Percentiles rank a stretch among this genome's conserved stretches.
Conservation (phyloP, 2,888 invertebrate species). For the Pseudococcus viburni region DNA sequence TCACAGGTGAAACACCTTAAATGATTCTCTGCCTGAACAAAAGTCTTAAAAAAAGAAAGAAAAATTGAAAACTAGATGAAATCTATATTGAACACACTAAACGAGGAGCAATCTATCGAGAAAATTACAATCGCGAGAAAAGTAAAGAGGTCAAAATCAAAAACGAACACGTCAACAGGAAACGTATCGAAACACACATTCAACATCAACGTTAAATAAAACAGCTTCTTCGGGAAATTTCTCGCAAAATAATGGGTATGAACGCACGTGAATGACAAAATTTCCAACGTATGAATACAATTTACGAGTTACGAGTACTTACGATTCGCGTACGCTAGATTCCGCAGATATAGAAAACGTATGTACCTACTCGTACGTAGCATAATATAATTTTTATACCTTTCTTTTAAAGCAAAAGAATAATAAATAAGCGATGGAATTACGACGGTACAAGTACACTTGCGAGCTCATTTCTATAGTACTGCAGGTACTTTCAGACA, state of each 20-base stretch:
- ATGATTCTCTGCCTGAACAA: no score
- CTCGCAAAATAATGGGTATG: neutral
- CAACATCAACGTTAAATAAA: neutral
- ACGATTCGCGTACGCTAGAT: neutral
- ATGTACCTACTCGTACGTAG: neutral
- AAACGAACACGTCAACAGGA: neutral
- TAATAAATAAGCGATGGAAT: slow-evolving; percentile 1
- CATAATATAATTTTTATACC: neutral
- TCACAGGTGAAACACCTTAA: no score
- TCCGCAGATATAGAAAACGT: neutral
- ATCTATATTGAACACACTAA: no score
- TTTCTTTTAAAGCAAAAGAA: slow-evolving; percentile 3
- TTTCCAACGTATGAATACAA: neutral
- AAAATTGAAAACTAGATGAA: no score
- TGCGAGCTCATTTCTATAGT: neutral
- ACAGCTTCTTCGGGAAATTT: neutral
- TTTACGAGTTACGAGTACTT: neutral
- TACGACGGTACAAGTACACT: slow-evolving; percentile 10
- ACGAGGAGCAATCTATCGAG: no score
- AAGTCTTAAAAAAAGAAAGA: no score
- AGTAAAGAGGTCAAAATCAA: neutral
- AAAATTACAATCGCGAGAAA: no score
- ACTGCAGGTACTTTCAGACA: neutral
- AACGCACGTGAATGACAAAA: neutral
- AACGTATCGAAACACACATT: neutral